Conservation (phyloP, 2,888 invertebrate genomes). For the Spialia ferax region DNA sequence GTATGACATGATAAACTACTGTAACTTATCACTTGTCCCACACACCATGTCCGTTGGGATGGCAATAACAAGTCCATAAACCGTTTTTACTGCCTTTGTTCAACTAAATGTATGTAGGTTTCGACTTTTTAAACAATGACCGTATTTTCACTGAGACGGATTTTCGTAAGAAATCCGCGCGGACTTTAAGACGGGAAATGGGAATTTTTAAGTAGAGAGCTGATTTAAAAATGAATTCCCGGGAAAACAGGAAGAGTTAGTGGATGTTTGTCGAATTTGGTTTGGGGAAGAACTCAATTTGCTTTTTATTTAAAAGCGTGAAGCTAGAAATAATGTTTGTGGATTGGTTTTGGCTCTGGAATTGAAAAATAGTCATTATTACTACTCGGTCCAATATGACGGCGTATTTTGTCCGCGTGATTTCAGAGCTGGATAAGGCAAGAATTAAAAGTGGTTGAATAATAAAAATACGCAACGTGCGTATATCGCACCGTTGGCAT, state of each 20-base stretch:
- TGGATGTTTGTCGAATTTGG: slow-evolving; percentile 17
- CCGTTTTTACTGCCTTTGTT: slow-evolving; percentile 86
- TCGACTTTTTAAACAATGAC: slow-evolving; percentile 85
- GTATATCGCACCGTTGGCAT: too few species aligned
- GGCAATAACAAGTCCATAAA: slow-evolving; percentile 87
- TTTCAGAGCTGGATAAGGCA: too few species aligned
- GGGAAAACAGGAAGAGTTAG: slow-evolving; percentile 35
- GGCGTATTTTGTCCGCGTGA: not conserved
- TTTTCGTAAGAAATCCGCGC: slow-evolving; percentile 71
- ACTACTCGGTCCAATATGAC: not conserved
- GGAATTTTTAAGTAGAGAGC: slow-evolving; percentile 55
- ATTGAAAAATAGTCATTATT: not conserved
- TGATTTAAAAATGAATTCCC: slow-evolving; percentile 48
- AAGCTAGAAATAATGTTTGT: slow-evolving; percentile 4
- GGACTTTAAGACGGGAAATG: slow-evolving; percentile 52
- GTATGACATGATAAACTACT: not conserved
- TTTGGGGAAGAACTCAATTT: slow-evolving; percentile 8
- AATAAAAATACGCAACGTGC: too few species aligned
- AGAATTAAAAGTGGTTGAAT: too few species aligned
- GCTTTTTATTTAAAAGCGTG: not conserved
- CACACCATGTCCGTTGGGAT: slow-evolving; percentile 70
- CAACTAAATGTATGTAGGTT: slow-evolving; percentile 84
- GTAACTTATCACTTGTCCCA: slow-evolving; percentile 54
- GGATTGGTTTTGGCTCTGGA: not conserved
- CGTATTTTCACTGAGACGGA: slow-evolving; percentile 78